Evolutionary conservation across 2,797 vertebrate species (phyloP).

Genomic region (Acanthis flammea): DNA sequence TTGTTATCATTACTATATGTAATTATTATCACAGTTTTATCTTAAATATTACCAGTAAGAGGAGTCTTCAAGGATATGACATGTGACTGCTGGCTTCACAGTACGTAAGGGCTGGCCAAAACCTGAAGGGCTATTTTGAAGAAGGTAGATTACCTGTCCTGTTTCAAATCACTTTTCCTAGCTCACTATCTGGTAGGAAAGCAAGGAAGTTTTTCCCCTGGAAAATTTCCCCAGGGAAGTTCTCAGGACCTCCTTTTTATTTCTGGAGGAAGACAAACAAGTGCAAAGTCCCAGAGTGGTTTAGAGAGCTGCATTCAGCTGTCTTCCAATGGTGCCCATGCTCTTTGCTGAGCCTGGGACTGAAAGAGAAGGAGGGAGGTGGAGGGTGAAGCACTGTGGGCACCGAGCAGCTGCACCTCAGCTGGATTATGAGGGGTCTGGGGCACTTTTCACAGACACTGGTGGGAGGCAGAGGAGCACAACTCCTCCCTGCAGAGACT

Average conservation of each 20-base stretch:
- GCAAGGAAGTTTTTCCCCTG: not conserved
- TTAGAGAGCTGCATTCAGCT: not conserved
- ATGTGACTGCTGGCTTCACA: not conserved
- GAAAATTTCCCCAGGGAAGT: not conserved
- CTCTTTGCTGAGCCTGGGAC: not conserved
- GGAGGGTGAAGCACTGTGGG: fast-evolving
- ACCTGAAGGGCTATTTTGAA: not conserved
- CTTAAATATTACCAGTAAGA: not conserved
- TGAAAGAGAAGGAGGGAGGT: not conserved
- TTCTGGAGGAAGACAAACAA: not conserved
- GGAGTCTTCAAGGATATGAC: not conserved
- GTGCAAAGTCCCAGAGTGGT: not conserved
- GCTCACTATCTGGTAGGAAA: not conserved
- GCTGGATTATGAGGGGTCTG: not conserved
- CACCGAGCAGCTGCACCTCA: not conserved
- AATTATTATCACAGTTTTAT: not conserved
- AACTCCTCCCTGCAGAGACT: not conserved
- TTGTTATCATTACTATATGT: not conserved
- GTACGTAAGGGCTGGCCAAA: not conserved
- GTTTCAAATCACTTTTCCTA: not conserved
- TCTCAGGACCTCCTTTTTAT: not conserved
- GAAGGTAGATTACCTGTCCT: not conserved
- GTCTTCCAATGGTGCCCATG: not conserved
- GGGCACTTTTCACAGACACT: not conserved
- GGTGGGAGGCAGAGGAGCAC: not conserved